Evolutionary conservation across 2,888 invertebrate species (phyloP).

Genomic region (Trichopoda pennipes): DNA sequence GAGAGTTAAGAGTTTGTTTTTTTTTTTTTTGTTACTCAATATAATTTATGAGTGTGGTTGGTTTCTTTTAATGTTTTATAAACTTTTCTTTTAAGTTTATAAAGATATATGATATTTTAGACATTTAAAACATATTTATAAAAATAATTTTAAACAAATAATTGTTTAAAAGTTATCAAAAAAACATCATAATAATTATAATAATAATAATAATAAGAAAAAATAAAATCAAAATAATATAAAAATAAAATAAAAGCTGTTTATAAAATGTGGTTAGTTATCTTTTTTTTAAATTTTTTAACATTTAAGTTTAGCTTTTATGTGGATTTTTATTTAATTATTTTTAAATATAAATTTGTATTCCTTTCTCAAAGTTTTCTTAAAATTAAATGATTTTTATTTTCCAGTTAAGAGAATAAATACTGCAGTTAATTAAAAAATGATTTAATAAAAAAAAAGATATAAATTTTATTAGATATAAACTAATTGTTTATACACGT

Average conservation of each 20-base stretch:
- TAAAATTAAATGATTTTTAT: conserved; percentile 48
- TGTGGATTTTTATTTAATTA: conserved; percentile 1
- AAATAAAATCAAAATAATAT: no score
- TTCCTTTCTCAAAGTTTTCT: conserved; percentile 59
- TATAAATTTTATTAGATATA: conserved; percentile 52
- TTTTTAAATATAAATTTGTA: conserved; percentile 32
- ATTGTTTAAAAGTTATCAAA: conserved; percentile 47
- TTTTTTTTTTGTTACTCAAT: conserved; percentile 2
- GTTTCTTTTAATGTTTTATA: conserved; percentile 28
- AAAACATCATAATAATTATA: conserved; percentile 38
- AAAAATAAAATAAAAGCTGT: background rate
- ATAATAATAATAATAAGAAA: conserved; percentile 39
- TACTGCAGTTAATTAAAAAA: conserved; percentile 66
- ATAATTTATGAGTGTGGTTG: conserved; percentile 43
- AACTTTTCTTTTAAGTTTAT: conserved; percentile 17
- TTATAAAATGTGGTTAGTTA: conserved; percentile 40
- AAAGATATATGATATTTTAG: conserved; percentile 35
- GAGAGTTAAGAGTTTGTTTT: conserved; percentile 7
- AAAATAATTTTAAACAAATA: conserved; percentile 45
- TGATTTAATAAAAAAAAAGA: conserved; percentile 49
- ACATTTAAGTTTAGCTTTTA: conserved; percentile 50
- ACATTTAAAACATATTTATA: conserved; percentile 46
- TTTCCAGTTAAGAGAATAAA: conserved; percentile 60
- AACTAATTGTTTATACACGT: conserved; percentile 68
- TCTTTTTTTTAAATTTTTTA: conserved; percentile 40